Percentiles rank a stretch among this genome's conserved stretches.
These are phyloP conservation scores for Onychomys torridus DNA, from an alignment of 2,797 vertebrate genomes.

Conservation along the genomic window DNA sequence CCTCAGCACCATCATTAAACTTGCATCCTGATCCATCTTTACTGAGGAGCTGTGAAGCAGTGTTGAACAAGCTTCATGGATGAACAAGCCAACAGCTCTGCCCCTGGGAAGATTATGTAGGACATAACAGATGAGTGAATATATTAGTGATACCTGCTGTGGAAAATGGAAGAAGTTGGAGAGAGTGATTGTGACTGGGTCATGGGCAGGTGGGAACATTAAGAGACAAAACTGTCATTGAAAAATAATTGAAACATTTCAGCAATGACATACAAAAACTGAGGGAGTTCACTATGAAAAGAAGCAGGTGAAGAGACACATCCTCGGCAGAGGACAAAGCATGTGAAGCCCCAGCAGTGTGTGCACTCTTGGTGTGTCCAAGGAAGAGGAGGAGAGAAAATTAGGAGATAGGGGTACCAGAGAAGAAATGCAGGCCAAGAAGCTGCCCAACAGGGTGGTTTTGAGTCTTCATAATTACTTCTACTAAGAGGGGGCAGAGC, in stretches of 20 bases:
- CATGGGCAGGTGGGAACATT: neutral
- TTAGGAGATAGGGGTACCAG: neutral
- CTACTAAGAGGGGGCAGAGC: neutral
- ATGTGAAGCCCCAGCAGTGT: neutral
- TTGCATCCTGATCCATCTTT: neutral
- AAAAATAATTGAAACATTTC: neutral
- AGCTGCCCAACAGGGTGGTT: neutral
- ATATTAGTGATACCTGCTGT: neutral
- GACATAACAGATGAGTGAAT: neutral
- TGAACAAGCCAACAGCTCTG: neutral
- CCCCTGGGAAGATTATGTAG: neutral
- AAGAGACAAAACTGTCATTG: neutral
- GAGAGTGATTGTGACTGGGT: neutral
- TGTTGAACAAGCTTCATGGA: neutral
- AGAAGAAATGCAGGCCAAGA: neutral
- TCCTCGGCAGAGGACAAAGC: neutral
- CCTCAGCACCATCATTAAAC: neutral
- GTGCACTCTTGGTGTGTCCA: rapidly evolving
- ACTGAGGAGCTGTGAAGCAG: neutral
- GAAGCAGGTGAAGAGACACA: neutral
- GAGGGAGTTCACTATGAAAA: neutral
- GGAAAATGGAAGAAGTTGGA: neutral
- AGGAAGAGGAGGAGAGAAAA: neutral
- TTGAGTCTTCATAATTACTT: neutral
- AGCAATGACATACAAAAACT: neutral